These are phyloP conservation scores for Caranx melampygus DNA, from an alignment of 2,113 vertebrate genomes.

Conservation along the genomic window DNA sequence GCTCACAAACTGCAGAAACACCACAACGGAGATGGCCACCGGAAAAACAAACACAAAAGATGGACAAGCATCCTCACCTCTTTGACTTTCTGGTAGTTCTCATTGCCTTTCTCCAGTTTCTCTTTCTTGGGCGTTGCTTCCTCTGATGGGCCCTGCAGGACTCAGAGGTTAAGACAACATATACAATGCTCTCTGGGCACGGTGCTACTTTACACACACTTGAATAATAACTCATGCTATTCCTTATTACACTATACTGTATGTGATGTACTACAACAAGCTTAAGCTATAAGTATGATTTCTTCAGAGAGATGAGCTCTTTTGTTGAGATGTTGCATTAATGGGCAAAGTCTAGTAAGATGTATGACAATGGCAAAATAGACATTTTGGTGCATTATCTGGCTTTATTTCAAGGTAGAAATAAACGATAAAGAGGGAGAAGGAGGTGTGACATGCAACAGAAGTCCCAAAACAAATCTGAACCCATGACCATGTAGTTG, in stretches of 20 bases:
- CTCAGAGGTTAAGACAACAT: constrained; percentile 59
- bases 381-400: neutral
- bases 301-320: neutral
- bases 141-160: constrained; percentile 76
- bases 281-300: neutral
- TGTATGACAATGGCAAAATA: neutral
- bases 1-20: constrained; percentile 16
- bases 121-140: constrained; percentile 83
- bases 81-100: constrained; percentile 95
- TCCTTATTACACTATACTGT: neutral
- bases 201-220: constrained; percentile 1
- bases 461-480: constrained; percentile 9
- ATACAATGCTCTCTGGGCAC: constrained; percentile 23
- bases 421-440: neutral
- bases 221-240: constrained; percentile 1
- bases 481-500: constrained; percentile 21
- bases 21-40: neutral
- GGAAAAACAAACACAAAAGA: no score
- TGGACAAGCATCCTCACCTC: constrained; percentile 84
- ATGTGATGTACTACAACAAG: neutral
- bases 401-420: constrained; percentile 1
- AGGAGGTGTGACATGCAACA: constrained; percentile 40
- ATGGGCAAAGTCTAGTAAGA: neutral
- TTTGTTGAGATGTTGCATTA: neutral
- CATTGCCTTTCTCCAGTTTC: constrained; percentile 89